Percentiles rank a stretch among this genome's conserved stretches.
phyloP scores from a whole-genome alignment of 2,113 vertebrate genomes.

The Nestor notabilis region DNA sequence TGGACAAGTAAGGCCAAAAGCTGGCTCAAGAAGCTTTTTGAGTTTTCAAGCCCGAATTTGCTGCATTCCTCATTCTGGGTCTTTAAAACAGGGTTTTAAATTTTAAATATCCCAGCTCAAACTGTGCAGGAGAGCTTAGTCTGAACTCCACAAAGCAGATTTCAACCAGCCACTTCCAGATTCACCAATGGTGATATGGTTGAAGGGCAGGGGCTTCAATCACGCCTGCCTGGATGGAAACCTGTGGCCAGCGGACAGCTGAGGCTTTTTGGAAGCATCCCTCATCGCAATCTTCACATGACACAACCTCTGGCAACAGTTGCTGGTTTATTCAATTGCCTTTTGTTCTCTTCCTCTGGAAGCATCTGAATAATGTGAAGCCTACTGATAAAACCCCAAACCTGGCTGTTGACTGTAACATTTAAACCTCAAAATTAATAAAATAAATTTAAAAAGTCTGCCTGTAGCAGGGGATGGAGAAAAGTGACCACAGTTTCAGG shows the following conservation, averaged over 20 bases:
- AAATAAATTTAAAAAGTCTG: fast-evolving
- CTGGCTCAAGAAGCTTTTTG: no score
- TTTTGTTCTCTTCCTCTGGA: neutral
- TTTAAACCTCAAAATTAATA: neutral
- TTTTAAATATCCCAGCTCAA: neutral
- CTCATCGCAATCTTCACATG: neutral
- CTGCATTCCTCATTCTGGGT: neutral
- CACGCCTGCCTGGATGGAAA: neutral
- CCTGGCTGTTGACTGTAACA: neutral
- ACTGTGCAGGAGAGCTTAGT: neutral
- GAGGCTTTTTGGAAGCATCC: neutral
- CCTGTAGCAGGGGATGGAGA: neutral
- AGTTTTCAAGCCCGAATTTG: neutral
- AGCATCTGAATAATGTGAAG: fast-evolving
- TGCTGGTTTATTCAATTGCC: neutral
- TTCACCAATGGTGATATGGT: neutral
- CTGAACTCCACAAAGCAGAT: neutral
- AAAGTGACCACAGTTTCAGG: fast-evolving
- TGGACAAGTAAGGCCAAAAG: neutral
- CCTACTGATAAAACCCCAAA: neutral
- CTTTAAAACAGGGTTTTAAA: neutral
- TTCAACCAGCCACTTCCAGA: neutral
- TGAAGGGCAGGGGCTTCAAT: neutral
- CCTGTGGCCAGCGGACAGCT: neutral
- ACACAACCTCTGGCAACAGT: neutral